Conservation (phyloP, 1,140 invertebrate genomes). For the Ceratina japonica region DNA sequence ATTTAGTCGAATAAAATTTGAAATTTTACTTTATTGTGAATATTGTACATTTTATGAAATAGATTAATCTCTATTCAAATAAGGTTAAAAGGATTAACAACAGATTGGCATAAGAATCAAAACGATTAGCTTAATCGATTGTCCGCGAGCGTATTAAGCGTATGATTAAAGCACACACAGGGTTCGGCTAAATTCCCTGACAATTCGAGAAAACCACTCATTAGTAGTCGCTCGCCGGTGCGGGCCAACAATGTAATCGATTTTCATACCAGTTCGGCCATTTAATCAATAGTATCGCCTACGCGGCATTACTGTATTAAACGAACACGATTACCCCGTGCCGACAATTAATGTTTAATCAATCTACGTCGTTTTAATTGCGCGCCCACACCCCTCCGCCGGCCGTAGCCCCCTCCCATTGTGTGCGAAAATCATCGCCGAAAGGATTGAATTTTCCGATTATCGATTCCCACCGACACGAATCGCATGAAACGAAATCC, state of each 20-base stretch:
- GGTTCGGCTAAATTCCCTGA: not conserved
- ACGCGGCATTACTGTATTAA: slow-evolving; percentile 2
- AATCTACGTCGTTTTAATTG: not conserved
- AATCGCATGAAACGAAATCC: not conserved
- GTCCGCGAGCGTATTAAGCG: not conserved
- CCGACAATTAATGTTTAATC: slow-evolving; percentile 26
- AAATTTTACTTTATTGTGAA: no score
- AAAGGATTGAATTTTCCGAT: slow-evolving; percentile 22
- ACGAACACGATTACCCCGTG: slow-evolving; percentile 13
- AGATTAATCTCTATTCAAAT: no score
- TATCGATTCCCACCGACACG: slow-evolving; percentile 1
- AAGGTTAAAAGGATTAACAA: no score
- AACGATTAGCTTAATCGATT: not conserved
- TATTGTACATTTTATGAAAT: no score
- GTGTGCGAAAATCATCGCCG: slow-evolving; percentile 4
- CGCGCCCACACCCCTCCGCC: no score
- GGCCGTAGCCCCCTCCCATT: not conserved
- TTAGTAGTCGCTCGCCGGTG: not conserved
- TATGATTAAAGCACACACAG: not conserved
- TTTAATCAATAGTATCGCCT: slow-evolving; percentile 11
- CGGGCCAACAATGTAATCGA: slow-evolving; percentile 2
- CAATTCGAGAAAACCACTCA: slow-evolving; percentile 7
- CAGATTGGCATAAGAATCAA: no score
- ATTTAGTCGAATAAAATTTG: no score
- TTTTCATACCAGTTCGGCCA: slow-evolving; percentile 1